Base-by-base conservation (phyloP, 92 coral and sea anemone species). In the Diadumene lineata region DNA sequence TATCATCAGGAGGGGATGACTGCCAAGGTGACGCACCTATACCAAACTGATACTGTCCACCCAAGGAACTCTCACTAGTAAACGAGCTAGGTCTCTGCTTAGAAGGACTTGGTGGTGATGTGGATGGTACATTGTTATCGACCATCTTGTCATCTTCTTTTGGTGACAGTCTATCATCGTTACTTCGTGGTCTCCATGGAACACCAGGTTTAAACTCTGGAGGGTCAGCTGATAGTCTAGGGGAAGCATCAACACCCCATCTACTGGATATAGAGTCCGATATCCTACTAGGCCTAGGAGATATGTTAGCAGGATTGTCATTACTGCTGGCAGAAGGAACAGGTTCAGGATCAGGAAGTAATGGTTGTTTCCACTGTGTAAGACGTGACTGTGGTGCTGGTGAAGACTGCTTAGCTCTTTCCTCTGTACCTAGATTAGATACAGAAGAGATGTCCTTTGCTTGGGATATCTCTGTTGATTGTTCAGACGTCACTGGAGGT, bases 201-300 rank as follows among this genome's bases (percentile, higher is more conserved):
- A 96, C 99, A 33, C 99, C 99, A 1, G 99, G 99, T 70, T 96
- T 96, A 50, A 96, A 96, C 84, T 96, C 99, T 0, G 99, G 96
- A 6, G 99, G 99, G 60, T 92, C 97, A 7, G 96, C 97, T 1
- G 99, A 96, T 43, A 96, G 96, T 77, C 92, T 96, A 11, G 96
- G 97, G 21, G 91, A 93, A 26, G 99, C 99, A 76, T 96, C 99
- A 26, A 96, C 94, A 16, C 99, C 99, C 99, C 99, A 96, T 72
- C 88, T 81, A 67, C 99, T 96, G 62, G 99, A 96, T 46, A 96
- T 96, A 31, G 99, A 94, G 51, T 92, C 99, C 8, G 96, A 80
- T 24, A 93, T 90, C 38, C 93, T 78, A 69, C 62, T 85, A 2
- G 85, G 68, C 9, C 83, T 89, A 19, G 97, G 97, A 25, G 97